These are phyloP conservation scores for Copidosoma aretas DNA, from an alignment of 2,888 invertebrate species.

Conservation along the genomic window DNA sequence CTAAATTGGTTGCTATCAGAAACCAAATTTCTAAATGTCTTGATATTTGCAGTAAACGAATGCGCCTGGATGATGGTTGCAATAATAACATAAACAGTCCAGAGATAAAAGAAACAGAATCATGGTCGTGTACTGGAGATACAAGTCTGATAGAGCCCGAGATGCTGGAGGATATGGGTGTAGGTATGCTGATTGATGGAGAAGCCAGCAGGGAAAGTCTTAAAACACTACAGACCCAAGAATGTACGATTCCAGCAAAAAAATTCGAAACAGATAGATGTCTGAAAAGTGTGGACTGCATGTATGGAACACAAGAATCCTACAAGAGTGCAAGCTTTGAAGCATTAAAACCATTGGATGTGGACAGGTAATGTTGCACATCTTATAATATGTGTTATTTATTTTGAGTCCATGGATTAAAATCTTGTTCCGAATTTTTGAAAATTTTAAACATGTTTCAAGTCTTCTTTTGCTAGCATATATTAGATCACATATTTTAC, in stretches of 20 bases:
- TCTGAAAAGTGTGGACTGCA: slow-evolving; percentile 42
- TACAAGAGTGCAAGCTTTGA: slow-evolving; percentile 49
- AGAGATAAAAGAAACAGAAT: slow-evolving; percentile 47
- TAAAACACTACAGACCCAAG: slow-evolving; percentile 55
- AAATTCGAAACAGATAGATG: slow-evolving; percentile 48
- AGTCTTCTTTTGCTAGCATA: too few relatives aligned
- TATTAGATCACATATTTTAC: too few relatives aligned
- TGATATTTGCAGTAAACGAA: slow-evolving; percentile 51
- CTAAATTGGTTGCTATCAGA: background rate
- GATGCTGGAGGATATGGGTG: slow-evolving; percentile 68
- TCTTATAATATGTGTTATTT: background rate
- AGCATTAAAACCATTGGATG: slow-evolving; percentile 11
- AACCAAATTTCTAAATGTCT: slow-evolving; percentile 4
- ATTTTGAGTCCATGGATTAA: slow-evolving; percentile 8
- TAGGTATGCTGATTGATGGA: slow-evolving; percentile 68
- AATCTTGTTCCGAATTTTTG: too few relatives aligned
- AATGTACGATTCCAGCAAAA: slow-evolving; percentile 54
- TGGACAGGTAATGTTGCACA: background rate
- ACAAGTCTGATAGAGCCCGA: slow-evolving; percentile 62
- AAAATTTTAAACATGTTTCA: too few relatives aligned
- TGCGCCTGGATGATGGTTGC: slow-evolving; percentile 56
- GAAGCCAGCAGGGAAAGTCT: slow-evolving; percentile 59
- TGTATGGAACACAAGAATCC: slow-evolving; percentile 47
- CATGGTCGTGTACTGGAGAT: slow-evolving; percentile 56
- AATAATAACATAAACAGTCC: slow-evolving; percentile 56